Evolutionary conservation across 2,888 invertebrate genomes (phyloP).

Genomic region (Leptinotarsa rubiginosa): DNA sequence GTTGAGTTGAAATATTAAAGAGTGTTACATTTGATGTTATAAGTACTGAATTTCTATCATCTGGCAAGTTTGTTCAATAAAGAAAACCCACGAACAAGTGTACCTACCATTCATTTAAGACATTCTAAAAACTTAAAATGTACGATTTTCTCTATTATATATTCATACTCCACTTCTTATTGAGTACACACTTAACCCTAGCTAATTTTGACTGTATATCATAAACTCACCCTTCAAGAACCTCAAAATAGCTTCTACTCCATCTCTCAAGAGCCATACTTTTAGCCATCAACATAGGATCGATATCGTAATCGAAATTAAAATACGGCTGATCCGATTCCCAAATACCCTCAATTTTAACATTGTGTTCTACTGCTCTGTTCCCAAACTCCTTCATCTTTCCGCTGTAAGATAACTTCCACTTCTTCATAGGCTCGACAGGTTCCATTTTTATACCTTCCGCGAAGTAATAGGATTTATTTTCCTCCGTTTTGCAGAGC

Average conservation of each 20-base stretch:
- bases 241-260: slow-evolving; percentile 75
- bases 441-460: slow-evolving; percentile 73
- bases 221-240: slow-evolving; percentile 70
- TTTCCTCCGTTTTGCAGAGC: slow-evolving; percentile 67
- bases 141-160: too few species aligned
- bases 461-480: slow-evolving; percentile 69
- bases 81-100: too few species aligned
- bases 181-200: too few species aligned
- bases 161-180: too few species aligned
- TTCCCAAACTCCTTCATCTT: slow-evolving; percentile 71
- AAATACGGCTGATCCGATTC: slow-evolving; percentile 72
- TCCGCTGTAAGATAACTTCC: slow-evolving; percentile 75
- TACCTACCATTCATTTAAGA: too few species aligned
- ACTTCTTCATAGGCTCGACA: slow-evolving; percentile 76
- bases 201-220: not conserved
- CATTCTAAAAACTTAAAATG: too few species aligned
- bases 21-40: too few species aligned
- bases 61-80: too few species aligned
- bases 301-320: slow-evolving; percentile 77
- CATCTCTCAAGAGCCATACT: slow-evolving; percentile 78
- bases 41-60: too few species aligned
- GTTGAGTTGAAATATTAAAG: too few species aligned
- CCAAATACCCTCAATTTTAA: slow-evolving; percentile 73
- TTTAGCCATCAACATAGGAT: slow-evolving; percentile 71
- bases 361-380: slow-evolving; percentile 62